phyloP scores from a whole-genome alignment of 2,888 invertebrate genomes.

The Coelopa pilipes region DNA sequence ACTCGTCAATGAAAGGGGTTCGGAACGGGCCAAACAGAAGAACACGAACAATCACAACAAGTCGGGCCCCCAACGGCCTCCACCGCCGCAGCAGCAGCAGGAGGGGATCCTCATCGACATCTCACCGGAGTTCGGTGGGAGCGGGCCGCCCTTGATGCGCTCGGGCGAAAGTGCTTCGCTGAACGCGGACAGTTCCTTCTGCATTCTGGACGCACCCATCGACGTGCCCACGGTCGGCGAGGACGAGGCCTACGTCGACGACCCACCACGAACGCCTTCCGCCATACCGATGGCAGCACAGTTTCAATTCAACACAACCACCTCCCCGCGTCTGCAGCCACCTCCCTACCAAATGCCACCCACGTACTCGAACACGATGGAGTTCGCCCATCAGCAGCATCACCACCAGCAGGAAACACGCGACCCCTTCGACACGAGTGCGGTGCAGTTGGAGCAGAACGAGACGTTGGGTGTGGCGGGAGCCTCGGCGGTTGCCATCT shows the following conservation, averaged over 20 bases:
- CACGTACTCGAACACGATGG: conserved; percentile 69
- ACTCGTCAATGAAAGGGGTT: conserved; percentile 75
- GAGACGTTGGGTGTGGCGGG: background rate
- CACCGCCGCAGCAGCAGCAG: conserved; percentile 57
- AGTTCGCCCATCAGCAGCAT: conserved; percentile 53
- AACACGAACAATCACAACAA: conserved; percentile 28
- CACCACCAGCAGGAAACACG: conserved; percentile 43
- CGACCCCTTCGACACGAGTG: conserved; percentile 77
- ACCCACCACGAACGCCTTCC: conserved; percentile 39
- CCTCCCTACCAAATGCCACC: conserved; percentile 71
- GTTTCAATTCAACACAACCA: conserved; percentile 41
- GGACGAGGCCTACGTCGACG: conserved; percentile 36
- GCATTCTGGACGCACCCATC: conserved; percentile 79
- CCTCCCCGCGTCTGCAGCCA: conserved; percentile 61
- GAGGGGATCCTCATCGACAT: conserved; percentile 83
- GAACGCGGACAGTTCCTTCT: conserved; percentile 65
- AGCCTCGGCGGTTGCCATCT: conserved; percentile 46
- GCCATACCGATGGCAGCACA: conserved; percentile 43
- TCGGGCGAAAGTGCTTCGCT: conserved; percentile 54
- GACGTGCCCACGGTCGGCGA: conserved; percentile 71
- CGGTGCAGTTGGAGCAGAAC: conserved; percentile 24
- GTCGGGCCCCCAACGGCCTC: conserved; percentile 64
- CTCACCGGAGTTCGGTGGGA: conserved; percentile 69
- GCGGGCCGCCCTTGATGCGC: conserved; percentile 39
- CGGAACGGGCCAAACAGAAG: conserved; percentile 41